Evolutionary conservation across 1,140 invertebrate genomes (phyloP), one percentile per base, ranked within the genome.

Genomic region (Drosophila malerkotliana): DNA sequence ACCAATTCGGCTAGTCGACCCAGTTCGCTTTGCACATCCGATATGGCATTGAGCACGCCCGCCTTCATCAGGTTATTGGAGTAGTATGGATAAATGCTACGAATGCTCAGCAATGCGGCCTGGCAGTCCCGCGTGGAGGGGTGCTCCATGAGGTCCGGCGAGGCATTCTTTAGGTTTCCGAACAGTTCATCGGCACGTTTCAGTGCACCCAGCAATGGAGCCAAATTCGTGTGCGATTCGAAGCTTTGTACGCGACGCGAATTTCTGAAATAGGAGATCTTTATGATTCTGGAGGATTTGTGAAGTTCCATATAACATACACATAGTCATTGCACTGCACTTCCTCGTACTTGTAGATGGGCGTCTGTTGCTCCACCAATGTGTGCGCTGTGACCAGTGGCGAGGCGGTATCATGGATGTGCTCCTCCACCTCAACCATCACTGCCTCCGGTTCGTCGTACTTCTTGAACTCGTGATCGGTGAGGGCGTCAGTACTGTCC

Each of bases 351-450:
- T 93, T 93, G 74, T 96, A 96, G 0, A 96, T 93, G 0, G 95
- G 95, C 18, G 94, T 95, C 71, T 95, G 94, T 28, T 94, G 94
- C 45, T 93, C 93, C 44, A 94, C 93, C 2, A 93, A 83, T 1
- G 94, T 94, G 49, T 93, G 93, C 7, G 94, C 93, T 0, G 94
- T 93, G 4, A 94, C 92, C 45, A 96, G 91, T 1, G 95, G 95
- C 12, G 94, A 93, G 5, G 94, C 94, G 1, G 94, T 95, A 87
- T 95, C 95, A 26, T 94, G 93, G 47, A 94, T 94, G 44, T 95
- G 94, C 73, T 94, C 95, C 80, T 95, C 95, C 1, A 95, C 94
- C 80, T 95, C 95, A 0, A 95, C 94, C 62, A 95, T 92, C 1
- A 95, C 93, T 0, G 95, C 95, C 68, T 93, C 93, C 1, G 94